phyloP scores from a whole-genome alignment of 2,888 invertebrate species.

The Ganaspis brasiliensis region DNA sequence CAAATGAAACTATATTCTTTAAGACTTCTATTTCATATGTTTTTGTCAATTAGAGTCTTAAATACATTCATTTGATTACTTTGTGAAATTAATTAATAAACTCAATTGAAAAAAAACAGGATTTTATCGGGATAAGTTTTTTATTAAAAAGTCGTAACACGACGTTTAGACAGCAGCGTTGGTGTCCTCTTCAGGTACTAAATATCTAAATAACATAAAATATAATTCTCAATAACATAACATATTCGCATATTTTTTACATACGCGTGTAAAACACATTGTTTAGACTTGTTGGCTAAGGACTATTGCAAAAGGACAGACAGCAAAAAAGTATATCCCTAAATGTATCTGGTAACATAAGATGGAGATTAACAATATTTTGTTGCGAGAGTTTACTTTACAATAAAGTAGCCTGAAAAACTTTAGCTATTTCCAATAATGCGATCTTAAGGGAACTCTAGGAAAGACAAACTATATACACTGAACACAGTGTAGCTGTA shows the following conservation, averaged over 20 bases:
- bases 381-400: conserved; percentile 48
- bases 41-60: background rate
- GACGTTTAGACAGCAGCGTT: too few species aligned
- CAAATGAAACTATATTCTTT: background rate
- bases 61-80: background rate
- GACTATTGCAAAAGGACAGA: conserved; percentile 53
- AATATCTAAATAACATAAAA: too few species aligned
- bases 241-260: conserved; percentile 43
- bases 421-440: conserved; percentile 1
- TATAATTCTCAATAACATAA: too few species aligned
- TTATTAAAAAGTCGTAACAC: too few species aligned
- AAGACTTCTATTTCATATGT: too few species aligned
- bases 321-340: conserved; percentile 45
- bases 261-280: conserved; percentile 52
- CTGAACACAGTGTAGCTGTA: background rate
- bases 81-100: too few species aligned
- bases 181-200: too few species aligned
- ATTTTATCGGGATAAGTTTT: too few species aligned
- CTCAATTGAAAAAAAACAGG: too few species aligned
- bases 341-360: conserved; percentile 54
- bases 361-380: conserved; percentile 51
- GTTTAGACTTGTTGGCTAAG: conserved; percentile 48
- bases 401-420: conserved; percentile 2
- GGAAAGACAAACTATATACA: background rate
- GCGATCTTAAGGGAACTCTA: background rate